Conservation (phyloP, 1,140 invertebrate genomes). For the Gryllus bimaculatus region DNA sequence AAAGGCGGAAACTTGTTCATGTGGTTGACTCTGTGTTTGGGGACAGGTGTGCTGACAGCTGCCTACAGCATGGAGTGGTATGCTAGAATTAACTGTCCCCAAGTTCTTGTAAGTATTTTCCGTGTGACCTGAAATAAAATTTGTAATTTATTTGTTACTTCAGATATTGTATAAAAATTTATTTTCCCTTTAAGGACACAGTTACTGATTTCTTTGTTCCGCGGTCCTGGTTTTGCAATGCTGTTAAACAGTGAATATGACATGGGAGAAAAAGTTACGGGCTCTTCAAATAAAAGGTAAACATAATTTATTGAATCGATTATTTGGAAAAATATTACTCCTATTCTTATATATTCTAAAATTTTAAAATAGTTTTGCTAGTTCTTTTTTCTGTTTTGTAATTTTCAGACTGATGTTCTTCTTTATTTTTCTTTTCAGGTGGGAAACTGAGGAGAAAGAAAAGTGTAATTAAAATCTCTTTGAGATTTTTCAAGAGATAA, state of each 20-base stretch:
- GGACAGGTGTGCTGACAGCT: slow-evolving; percentile 63
- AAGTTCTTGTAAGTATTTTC: slow-evolving; percentile 27
- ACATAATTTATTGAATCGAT: no score
- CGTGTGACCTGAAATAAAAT: neutral
- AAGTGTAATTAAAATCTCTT: no score
- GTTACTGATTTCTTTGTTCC: slow-evolving; percentile 10
- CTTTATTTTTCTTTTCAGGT: no score
- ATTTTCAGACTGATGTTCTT: no score
- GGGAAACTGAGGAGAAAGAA: no score
- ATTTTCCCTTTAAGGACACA: neutral
- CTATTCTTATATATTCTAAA: no score
- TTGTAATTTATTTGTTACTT: neutral
- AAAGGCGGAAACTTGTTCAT: slow-evolving; percentile 65
- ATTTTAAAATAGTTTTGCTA: no score
- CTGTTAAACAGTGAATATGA: neutral
- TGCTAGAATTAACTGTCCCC: slow-evolving; percentile 67
- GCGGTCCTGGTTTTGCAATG: slow-evolving; percentile 3
- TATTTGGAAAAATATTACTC: no score
- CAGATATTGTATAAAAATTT: neutral
- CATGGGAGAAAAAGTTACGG: no score
- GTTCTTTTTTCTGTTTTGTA: no score
- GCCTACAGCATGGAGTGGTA: slow-evolving; percentile 80
- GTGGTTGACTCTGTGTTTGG: slow-evolving; percentile 67
- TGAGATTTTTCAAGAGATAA: no score
- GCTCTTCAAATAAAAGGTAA: no score